phyloP scores from a whole-genome alignment of 2,113 vertebrate genomes.

The Eudyptes chrysolophus region DNA sequence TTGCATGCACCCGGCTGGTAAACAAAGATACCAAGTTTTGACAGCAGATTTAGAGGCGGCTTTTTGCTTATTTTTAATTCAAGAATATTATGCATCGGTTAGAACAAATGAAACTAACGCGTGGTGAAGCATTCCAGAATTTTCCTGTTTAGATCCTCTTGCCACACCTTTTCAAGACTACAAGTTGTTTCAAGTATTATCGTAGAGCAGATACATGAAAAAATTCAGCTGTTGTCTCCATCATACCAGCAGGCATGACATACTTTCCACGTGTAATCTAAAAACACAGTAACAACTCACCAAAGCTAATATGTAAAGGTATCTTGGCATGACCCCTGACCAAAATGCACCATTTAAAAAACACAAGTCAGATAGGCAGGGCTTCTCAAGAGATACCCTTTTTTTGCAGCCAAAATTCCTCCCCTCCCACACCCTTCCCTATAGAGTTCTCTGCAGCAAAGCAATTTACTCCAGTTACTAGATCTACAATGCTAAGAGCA shows the following conservation, averaged over 20 bases:
- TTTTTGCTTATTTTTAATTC: background rate
- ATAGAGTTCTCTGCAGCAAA: background rate
- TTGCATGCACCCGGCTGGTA: background rate
- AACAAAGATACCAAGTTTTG: background rate
- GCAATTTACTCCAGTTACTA: background rate
- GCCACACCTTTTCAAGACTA: background rate
- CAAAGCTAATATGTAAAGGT: background rate
- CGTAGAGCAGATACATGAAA: background rate
- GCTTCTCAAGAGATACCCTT: background rate
- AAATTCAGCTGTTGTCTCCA: background rate
- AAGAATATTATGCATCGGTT: background rate
- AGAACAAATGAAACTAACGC: background rate
- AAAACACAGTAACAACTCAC: background rate
- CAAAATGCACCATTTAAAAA: background rate
- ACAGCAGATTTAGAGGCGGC: rapidly evolving
- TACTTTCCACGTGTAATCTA: background rate
- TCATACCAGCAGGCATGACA: background rate
- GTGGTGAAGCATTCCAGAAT: background rate
- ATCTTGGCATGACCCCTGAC: background rate
- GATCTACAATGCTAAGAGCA: background rate
- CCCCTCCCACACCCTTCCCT: slow-evolving; percentile 7
- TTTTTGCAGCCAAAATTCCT: slow-evolving; percentile 27
- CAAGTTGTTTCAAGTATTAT: background rate
- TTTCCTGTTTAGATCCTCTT: background rate
- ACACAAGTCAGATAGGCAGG: background rate